These are phyloP conservation scores for Diplazon laetatorius DNA, from an alignment of 2,888 invertebrate species.

Conservation along the genomic window DNA sequence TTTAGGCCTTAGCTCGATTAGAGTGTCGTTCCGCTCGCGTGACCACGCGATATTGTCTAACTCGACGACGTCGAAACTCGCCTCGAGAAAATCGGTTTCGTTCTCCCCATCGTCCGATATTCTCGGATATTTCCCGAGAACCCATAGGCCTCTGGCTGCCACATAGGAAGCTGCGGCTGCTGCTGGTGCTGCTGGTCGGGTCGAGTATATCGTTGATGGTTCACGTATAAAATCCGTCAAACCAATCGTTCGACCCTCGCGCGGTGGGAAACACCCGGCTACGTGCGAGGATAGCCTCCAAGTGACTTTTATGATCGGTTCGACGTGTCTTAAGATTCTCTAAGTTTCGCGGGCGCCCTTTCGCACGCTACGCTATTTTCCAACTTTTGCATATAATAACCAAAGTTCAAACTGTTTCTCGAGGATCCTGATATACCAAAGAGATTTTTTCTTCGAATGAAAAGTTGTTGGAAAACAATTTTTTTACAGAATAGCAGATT, in stretches of 20 bases:
- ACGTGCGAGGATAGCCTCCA: slow-evolving; percentile 28
- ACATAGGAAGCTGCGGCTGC: neutral
- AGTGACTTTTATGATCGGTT: slow-evolving; percentile 60
- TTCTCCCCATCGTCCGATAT: slow-evolving; percentile 31
- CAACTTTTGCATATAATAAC: slow-evolving; percentile 62
- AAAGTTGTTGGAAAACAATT: slow-evolving; percentile 42
- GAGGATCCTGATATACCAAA: slow-evolving; percentile 34
- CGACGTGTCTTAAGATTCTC: too few species aligned
- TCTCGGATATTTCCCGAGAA: slow-evolving; percentile 53
- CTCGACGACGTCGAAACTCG: slow-evolving; percentile 21
- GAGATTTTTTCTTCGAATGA: slow-evolving; percentile 15
- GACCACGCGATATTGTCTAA: slow-evolving; percentile 61
- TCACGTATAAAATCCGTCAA: slow-evolving; percentile 59
- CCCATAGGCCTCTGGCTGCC: slow-evolving; percentile 42
- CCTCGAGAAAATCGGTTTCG: slow-evolving; percentile 20
- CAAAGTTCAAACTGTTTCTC: slow-evolving; percentile 18
- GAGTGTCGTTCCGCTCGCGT: slow-evolving; percentile 72
- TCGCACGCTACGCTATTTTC: slow-evolving; percentile 61
- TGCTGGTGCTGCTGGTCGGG: too few species aligned
- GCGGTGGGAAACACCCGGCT: slow-evolving; percentile 17
- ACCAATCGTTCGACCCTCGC: slow-evolving; percentile 58
- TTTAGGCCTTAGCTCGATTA: slow-evolving; percentile 66
- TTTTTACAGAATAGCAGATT: neutral
- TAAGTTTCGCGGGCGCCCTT: too few species aligned
- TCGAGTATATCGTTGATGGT: slow-evolving; percentile 34